phyloP scores from a whole-genome alignment of 2,888 invertebrate species.

The Rosalia funebris region DNA sequence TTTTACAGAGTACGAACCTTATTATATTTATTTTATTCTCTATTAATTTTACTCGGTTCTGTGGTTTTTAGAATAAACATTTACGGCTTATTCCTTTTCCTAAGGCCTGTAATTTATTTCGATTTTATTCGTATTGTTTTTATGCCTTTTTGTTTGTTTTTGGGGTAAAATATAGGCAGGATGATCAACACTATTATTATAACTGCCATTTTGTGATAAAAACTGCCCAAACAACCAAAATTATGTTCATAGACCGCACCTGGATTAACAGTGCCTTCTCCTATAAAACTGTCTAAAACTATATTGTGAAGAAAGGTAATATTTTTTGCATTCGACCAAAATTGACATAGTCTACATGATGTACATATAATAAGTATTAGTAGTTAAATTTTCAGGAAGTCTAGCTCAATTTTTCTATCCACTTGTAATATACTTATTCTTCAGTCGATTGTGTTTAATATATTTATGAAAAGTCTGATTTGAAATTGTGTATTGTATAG shows the following conservation, averaged over 20 bases:
- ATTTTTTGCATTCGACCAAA: constrained; percentile 60
- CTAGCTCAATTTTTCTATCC: constrained; percentile 58
- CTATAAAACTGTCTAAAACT: constrained; percentile 50
- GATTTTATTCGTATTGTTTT: no score
- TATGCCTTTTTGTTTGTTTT: constrained; percentile 6
- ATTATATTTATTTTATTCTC: not conserved
- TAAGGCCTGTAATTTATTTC: no score
- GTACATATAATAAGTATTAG: constrained; percentile 42
- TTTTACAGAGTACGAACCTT: not conserved
- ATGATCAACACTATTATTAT: constrained; percentile 18
- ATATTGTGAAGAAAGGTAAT: constrained; percentile 47
- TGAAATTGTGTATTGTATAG: constrained; percentile 51
- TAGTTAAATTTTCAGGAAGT: constrained; percentile 44
- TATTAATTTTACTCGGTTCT: not conserved
- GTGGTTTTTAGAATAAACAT: not conserved
- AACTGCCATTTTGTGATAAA: constrained; percentile 61
- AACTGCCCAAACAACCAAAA: constrained; percentile 54
- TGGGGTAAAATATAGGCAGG: constrained; percentile 25
- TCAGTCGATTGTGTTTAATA: constrained; percentile 32
- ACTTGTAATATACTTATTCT: constrained; percentile 39
- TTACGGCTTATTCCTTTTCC: not conserved
- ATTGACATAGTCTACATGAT: constrained; percentile 44
- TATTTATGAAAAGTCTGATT: constrained; percentile 54
- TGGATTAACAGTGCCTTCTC: constrained; percentile 60
- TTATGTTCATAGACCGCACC: constrained; percentile 49